Evolutionary conservation across 2,113 vertebrate species (phyloP).

Genomic region (Poecilia latipinna): DNA sequence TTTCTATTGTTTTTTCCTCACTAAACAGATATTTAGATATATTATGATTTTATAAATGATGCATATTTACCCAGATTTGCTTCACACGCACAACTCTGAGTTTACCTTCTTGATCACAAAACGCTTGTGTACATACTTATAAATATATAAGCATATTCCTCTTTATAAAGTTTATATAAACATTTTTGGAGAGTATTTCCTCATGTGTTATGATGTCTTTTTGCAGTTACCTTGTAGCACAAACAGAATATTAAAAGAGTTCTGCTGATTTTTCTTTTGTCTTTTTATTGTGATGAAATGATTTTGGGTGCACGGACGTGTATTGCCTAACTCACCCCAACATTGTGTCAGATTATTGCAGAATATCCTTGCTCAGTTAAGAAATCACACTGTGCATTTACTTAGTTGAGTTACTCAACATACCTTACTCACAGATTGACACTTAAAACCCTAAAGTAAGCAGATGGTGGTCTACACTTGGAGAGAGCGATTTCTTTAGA

Average conservation of each 20-base stretch:
- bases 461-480: neutral
- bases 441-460: neutral
- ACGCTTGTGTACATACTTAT: conserved; percentile 35
- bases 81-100: conserved; percentile 49
- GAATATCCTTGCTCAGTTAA: neutral
- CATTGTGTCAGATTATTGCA: conserved; percentile 5
- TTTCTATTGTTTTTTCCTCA: conserved; percentile 35
- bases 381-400: neutral
- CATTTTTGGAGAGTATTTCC: conserved; percentile 43
- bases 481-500: neutral
- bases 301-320: neutral
- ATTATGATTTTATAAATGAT: conserved; percentile 36
- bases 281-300: neutral
- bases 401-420: conserved; percentile 1
- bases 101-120: conserved; percentile 45
- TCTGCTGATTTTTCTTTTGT: conserved; percentile 13
- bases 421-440: neutral
- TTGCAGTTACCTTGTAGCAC: conserved; percentile 58
- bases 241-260: conserved; percentile 50
- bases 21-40: conserved; percentile 29
- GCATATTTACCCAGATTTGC: conserved; percentile 56
- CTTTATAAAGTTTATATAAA: conserved; percentile 53
- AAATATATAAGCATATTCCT: conserved; percentile 13
- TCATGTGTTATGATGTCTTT: conserved; percentile 62
- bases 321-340: conserved; percentile 7